Base-by-base conservation (phyloP, 2,113 vertebrate species). In the Malaclemys terrapin region DNA sequence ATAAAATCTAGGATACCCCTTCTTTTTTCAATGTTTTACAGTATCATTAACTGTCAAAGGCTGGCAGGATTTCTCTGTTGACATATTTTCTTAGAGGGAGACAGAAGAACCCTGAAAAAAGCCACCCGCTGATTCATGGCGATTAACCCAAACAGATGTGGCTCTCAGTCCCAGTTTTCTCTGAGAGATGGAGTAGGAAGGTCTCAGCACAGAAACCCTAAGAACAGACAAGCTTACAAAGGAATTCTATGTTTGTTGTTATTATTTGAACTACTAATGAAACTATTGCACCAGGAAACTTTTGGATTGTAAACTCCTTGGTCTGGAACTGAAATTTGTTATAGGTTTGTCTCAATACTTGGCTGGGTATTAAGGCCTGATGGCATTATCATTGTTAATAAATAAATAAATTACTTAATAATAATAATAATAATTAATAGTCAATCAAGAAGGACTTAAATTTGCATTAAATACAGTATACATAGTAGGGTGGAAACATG, bases 1-100 rank as follows among this genome's bases (percentile, higher is more conserved):
- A 96, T 96, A 97, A 96, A 95, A 95, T 89, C 91, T 69, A 89
- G 82, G 84, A 94, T 81, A 85, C 90, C 91, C 94, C 96, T 96
- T 87, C 84, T 95, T 83, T 93, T 91, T 95, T 89, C 89, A 95
- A 13, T 75, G 0, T 96, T 93, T 96, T 96, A 96, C 89, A 96
- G 93, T 96, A 96, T 82, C 89, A 91, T 95, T 94, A 96, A 88
- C 88, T 93, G 87, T 95, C 93, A 94, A 86, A 88, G 89, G 29
- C 89, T 72, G 93, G 87, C 20, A 53, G 83, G 80, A 84, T 93
- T 96, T 83, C 86, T 94, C 89, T 92, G 62, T 72, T 42, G 90
- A 56, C 38, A 12, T 84, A 47, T 89, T 95, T 96, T 94, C 93
- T 62, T 83, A 29, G 9, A 79, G n/a, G 65, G 87, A 87, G 45